A percentile compares a stretch with the other conserved stretches of the same genome.
phyloP scores from a whole-genome alignment of 2,797 vertebrate genomes.

The Acanthopagrus latus region DNA sequence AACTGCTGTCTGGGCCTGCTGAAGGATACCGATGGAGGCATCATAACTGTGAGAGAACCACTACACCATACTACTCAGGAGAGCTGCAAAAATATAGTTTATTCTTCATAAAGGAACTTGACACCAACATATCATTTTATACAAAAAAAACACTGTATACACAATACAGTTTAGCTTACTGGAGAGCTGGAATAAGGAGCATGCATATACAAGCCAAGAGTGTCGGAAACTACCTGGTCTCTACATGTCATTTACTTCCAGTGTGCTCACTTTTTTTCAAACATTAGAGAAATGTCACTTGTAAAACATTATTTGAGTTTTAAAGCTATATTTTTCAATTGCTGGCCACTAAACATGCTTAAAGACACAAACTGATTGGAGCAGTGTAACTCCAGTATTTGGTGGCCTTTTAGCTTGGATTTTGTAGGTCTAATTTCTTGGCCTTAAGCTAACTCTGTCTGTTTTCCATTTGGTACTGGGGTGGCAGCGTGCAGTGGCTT shows the following conservation, averaged over 20 bases:
- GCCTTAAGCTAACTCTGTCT: background rate
- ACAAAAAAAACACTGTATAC: background rate
- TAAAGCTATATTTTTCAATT: background rate
- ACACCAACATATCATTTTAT: too few species aligned
- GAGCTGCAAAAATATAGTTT: background rate
- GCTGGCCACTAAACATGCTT: too few species aligned
- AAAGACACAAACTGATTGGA: too few species aligned
- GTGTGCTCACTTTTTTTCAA: background rate
- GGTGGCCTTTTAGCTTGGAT: too few species aligned
- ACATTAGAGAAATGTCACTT: background rate
- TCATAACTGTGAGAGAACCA: background rate
- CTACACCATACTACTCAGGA: background rate
- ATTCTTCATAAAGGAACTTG: background rate
- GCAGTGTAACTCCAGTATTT: too few species aligned
- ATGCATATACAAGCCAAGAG: background rate
- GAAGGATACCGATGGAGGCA: conserved; percentile 79
- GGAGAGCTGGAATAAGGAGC: background rate
- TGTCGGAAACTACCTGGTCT: background rate
- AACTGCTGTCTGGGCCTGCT: conserved; percentile 87
- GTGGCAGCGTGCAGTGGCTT: background rate
- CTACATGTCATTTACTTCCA: background rate
- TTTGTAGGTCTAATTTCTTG: background rate
- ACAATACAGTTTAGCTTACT: conserved; percentile 8
- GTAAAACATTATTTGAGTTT: background rate
- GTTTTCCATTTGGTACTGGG: background rate